Conservation (phyloP, 2,797 vertebrate species). For the Diceros bicornis region DNA sequence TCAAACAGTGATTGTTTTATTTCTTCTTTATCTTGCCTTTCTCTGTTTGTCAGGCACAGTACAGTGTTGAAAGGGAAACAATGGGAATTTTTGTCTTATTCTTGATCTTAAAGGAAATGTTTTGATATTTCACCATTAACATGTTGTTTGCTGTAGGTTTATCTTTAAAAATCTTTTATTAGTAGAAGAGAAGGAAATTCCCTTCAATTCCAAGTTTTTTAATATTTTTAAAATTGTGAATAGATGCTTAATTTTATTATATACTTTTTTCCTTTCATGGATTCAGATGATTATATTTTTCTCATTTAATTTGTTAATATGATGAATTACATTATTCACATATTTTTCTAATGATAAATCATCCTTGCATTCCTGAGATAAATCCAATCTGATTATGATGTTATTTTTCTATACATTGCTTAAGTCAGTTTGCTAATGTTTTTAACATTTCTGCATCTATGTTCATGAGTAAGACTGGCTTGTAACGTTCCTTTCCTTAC, state of each 20-base stretch:
- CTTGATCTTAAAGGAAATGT: conserved; percentile 37
- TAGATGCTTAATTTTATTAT: background rate
- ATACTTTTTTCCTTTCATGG: background rate
- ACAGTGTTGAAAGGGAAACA: background rate
- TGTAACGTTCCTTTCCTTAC: background rate
- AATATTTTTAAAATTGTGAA: background rate
- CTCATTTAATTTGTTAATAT: conserved; percentile 54
- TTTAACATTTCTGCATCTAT: conserved; percentile 32
- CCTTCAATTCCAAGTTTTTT: background rate
- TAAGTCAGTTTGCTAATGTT: conserved; percentile 13
- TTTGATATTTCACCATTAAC: background rate
- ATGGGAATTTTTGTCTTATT: background rate
- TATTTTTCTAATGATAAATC: conserved; percentile 52
- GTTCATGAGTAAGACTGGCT: background rate
- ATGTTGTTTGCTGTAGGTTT: background rate
- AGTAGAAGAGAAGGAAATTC: background rate
- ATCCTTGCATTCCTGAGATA: background rate
- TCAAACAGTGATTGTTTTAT: conserved; percentile 6
- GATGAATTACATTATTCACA: background rate
- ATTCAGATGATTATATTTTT: conserved; percentile 15
- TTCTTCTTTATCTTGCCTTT: background rate
- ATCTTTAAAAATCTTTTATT: conserved; percentile 13
- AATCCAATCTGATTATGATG: background rate
- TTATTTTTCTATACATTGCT: background rate
- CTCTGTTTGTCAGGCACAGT: background rate